Base-by-base conservation (phyloP, 2,797 vertebrate species). In the Semotilus atromaculatus region DNA sequence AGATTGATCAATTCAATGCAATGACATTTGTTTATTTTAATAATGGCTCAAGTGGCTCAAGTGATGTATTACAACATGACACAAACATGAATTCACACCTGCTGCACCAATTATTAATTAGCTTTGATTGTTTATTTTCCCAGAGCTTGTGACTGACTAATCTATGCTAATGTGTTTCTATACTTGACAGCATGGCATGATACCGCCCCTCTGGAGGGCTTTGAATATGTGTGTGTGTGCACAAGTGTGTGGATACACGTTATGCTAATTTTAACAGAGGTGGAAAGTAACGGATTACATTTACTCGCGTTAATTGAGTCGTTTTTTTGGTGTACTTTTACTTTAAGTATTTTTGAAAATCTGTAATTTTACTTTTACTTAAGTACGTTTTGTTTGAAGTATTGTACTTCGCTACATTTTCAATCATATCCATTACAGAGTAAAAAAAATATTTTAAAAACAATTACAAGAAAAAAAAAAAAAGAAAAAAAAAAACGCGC, bases 101-200 rank as follows among this genome's bases (percentile, higher is more conserved):
- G 70, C 40, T 36, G 18, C 45, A 64, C 71, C 31, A 51, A 74
- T 51, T 74, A 66, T 82, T 74, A 82, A 82, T 74, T 48, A n/a
- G 58, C 45, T 66, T 74, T 74, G 43, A 74, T 62, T 82, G 58
- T 82, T 82, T 74, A 74, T 74, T 64, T 82, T 66, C 43, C 71
- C 43, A 26, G 26, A 38, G 58, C 40, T 48, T 74, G 58, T 73
- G 55, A 60, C 68, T 64, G 43, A 66, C 60, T 75, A 82, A 75
- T 82, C 43, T 64, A 82, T 82, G 71, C 71, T 75, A 83, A 75
- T 83, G 31, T 51, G 40, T 67, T 75, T 67, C 40, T 53, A 55
- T 31, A 23, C 38, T 76, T 68, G 53, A n/a, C 58, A 53, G 34
- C 81, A 80, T 55, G 66, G 34, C 43, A 81, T 58, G 71, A 40